Conservation (phyloP, 1,140 invertebrate species). For the Oscheius sp. region DNA sequence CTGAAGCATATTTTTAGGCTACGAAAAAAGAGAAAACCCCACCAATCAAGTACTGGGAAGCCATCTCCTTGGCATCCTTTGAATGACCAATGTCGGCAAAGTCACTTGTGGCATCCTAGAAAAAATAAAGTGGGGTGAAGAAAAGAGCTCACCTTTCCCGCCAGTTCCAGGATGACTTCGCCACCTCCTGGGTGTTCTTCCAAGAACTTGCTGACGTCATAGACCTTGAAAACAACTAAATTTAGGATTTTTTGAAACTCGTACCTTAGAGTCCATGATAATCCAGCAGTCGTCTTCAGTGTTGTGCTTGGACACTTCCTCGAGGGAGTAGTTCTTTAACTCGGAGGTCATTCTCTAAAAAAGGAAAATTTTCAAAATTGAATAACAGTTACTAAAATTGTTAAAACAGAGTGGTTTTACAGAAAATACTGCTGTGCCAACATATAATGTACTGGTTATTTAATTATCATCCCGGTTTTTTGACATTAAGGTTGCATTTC, state of each 20-base stretch:
- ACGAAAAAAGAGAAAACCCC: no score
- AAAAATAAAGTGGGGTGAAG: neutral
- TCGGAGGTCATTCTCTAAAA: no score
- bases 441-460: no score
- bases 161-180: conserved; percentile 86
- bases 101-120: conserved; percentile 75
- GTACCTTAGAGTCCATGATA: conserved; percentile 65
- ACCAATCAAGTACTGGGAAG: conserved; percentile 86
- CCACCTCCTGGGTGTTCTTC: conserved; percentile 89
- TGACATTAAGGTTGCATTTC: no score
- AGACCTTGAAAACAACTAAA: conserved; percentile 62
- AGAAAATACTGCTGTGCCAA: no score
- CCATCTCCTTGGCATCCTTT: conserved; percentile 85
- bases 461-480: no score
- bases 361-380: no score
- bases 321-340: no score
- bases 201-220: conserved; percentile 70
- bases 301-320: conserved; percentile 67
- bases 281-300: conserved; percentile 66
- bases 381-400: no score
- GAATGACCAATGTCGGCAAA: conserved; percentile 97
- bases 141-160: conserved; percentile 65
- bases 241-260: no score
- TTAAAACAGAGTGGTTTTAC: no score
- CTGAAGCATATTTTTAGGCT: no score